Base-by-base conservation (phyloP, 2,113 vertebrate genomes). In the Lepisosteus osseus region DNA sequence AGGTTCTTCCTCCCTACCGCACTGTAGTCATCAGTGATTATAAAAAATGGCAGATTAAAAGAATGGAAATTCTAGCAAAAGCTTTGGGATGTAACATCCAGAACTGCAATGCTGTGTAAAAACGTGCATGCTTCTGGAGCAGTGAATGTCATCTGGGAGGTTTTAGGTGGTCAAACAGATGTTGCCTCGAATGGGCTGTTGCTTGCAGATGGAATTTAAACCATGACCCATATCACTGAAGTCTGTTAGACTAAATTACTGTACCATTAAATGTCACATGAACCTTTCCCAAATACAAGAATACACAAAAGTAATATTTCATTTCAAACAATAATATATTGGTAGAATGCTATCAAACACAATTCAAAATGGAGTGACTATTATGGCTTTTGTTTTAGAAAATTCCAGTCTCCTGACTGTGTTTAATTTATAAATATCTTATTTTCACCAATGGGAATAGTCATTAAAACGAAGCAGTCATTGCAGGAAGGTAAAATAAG, bases 191-290 rank as follows among this genome's bases (percentile, higher is more conserved):
- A 59, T 14, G 56, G 7, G 56, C 56, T n/a, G 13, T 59, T 59
- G 56, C 56, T 59, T 59, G 56, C 56, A 59, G 56, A 59, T 59
- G 56, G n/a, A 59, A 12, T 12, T n/a, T 59, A n/a, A 6, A 14
- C 1, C 56, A 59, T 59, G 56, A 59, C 11, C 56, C 56, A 59
- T 59, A 59, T 59, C 11, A 59, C 3, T 1, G 56, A 12, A 59
- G n/a, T 13, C 56, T 4, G 56, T 59, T n/a, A 59, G 56, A 59
- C 56, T 59, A 59, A 59, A 59, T n/a, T n/a, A 59, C 56, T 59
- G 56, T 14, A 59, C 56, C 56, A 12, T 5, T 4, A 59, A 59
- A 59, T 13, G 56, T 4, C 7, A 59, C 3, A 4, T n/a, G 3
- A 59, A 12, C 7, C 13, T 59, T 59, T 59, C 3, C 56, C 56